These are phyloP conservation scores for Zygothrica quintamaculata DNA, from an alignment of 2,888 invertebrate species.

Conservation along the genomic window DNA sequence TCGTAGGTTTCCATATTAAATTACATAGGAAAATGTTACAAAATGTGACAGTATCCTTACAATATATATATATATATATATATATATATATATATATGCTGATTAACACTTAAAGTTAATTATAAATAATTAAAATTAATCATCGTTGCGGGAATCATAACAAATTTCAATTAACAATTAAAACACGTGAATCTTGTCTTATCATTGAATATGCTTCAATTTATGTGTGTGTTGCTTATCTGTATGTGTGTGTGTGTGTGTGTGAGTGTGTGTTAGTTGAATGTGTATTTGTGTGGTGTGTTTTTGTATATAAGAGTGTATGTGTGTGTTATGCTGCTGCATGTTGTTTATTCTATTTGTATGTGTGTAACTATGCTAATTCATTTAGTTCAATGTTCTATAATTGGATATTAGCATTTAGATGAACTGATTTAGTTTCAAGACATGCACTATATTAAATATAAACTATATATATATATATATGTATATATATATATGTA, in stretches of 20 bases:
- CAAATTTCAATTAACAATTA: neutral
- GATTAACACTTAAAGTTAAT: neutral
- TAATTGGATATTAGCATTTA: neutral
- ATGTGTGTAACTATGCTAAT: neutral
- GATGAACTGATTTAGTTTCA: neutral
- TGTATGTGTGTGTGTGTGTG: conserved; percentile 12
- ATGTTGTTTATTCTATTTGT: neutral
- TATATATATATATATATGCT: too few species aligned
- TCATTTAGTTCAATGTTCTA: conserved; percentile 1
- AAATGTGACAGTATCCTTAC: too few species aligned
- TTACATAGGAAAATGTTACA: conserved; percentile 42
- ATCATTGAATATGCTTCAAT: conserved; percentile 30
- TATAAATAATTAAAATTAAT: too few species aligned
- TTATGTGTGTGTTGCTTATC: too few species aligned
- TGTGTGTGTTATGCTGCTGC: neutral
- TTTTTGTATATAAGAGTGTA: conserved; percentile 18
- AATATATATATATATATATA: too few species aligned
- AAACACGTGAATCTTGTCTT: conserved; percentile 16
- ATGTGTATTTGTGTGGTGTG: too few species aligned
- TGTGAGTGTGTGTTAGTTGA: conserved; percentile 5
- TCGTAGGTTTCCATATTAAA: conserved; percentile 39
- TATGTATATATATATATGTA: neutral
- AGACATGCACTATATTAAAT: conserved; percentile 1
- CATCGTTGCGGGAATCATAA: too few species aligned
- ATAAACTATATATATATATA: neutral